Evolutionary conservation across 2,113 vertebrate species (phyloP).

Genomic region (Lagopus leucura): DNA sequence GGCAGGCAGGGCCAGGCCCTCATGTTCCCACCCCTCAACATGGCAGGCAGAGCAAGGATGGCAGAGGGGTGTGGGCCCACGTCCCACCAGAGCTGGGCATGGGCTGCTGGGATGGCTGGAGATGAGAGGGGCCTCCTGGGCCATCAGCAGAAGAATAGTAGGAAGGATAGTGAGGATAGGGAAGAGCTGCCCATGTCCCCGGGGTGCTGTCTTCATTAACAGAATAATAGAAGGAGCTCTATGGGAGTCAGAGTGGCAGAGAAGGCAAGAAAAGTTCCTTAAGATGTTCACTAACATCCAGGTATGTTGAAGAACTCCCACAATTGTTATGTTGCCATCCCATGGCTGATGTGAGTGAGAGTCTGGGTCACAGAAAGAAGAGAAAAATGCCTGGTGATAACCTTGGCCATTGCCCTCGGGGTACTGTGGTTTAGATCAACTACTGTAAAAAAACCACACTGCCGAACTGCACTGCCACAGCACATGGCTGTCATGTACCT

Average conservation of each 20-base stretch:
- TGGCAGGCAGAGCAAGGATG: background rate
- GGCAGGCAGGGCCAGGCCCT: background rate
- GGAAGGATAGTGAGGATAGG: background rate
- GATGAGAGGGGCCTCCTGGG: background rate
- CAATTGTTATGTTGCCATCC: rapidly evolving
- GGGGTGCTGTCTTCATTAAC: rapidly evolving
- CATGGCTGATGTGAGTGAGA: background rate
- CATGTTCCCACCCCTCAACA: background rate
- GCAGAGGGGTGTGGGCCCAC: rapidly evolving
- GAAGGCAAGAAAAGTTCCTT: background rate
- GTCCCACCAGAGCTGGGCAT: background rate
- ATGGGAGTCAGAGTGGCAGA: background rate
- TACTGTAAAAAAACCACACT: background rate
- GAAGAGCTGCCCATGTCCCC: background rate
- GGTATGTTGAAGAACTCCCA: rapidly evolving
- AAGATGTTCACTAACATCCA: background rate
- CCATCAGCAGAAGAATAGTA: background rate
- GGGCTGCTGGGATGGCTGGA: background rate
- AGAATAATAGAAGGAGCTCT: background rate
- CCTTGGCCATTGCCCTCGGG: rapidly evolving
- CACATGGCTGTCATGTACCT: background rate
- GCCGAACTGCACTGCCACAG: rapidly evolving
- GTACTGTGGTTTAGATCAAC: rapidly evolving
- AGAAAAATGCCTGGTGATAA: background rate
- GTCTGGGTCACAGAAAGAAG: background rate